Evolutionary conservation across 2,888 invertebrate genomes (phyloP).

Genomic region (Chrysolina americana): DNA sequence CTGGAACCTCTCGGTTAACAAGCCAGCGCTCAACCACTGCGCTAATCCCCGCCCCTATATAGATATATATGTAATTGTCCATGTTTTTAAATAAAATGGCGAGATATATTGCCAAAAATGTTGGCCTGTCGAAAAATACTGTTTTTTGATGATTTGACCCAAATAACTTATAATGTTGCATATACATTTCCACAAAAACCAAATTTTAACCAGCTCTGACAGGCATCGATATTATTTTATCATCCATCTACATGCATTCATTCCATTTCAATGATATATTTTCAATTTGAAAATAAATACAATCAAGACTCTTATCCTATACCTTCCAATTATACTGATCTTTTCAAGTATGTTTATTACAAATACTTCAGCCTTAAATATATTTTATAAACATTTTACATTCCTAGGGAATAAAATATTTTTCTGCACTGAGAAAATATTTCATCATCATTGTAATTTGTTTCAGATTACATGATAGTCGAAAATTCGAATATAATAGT

Average conservation of each 20-base stretch:
- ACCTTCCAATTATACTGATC: slow-evolving; percentile 46
- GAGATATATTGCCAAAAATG: too few relatives aligned
- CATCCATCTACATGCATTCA: slow-evolving; percentile 35
- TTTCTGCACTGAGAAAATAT: slow-evolving; percentile 7
- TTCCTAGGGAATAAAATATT: slow-evolving; percentile 23
- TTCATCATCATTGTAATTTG: slow-evolving; percentile 15
- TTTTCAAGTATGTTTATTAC: slow-evolving; percentile 45
- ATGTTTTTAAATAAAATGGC: too few relatives aligned
- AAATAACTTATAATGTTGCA: too few relatives aligned
- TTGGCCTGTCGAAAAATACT: too few relatives aligned
- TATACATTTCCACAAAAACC: neutral
- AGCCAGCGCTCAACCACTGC: too few relatives aligned
- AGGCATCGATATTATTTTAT: slow-evolving; percentile 9
- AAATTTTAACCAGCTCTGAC: neutral
- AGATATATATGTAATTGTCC: too few relatives aligned
- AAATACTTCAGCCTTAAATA: slow-evolving; percentile 57
- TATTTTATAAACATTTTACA: slow-evolving; percentile 36
- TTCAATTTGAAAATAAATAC: slow-evolving; percentile 52
- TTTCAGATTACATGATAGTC: slow-evolving; percentile 7
- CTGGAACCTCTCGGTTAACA: too few relatives aligned
- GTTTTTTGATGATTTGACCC: too few relatives aligned
- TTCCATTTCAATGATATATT: slow-evolving; percentile 52
- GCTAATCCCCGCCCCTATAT: too few relatives aligned
- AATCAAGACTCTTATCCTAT: slow-evolving; percentile 31
- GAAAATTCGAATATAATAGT: neutral